Conservation (phyloP, 2,113 vertebrate species). For the Sander vitreus region DNA sequence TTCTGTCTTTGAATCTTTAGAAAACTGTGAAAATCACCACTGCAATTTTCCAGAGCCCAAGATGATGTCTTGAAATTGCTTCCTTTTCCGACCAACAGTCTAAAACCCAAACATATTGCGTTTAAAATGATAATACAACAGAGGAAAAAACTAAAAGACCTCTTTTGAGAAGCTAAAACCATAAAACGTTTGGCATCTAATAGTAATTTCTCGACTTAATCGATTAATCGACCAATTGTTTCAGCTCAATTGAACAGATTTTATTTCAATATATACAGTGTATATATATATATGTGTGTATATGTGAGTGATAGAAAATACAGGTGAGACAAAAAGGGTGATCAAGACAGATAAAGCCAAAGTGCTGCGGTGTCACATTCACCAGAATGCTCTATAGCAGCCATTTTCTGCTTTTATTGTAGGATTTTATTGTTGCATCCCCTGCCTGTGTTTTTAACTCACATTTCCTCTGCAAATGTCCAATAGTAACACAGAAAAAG, state of each 20-base stretch:
- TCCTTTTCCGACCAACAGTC: background rate
- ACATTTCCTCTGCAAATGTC: constrained; percentile 32
- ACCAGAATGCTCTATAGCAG: constrained; percentile 17
- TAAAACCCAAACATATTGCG: background rate
- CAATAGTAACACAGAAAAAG: constrained; percentile 1
- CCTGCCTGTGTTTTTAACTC: constrained; percentile 25
- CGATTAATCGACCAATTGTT: background rate
- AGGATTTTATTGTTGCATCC: constrained; percentile 25
- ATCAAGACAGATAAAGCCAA: background rate
- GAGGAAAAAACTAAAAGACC: background rate
- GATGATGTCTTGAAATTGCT: background rate
- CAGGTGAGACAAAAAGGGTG: background rate
- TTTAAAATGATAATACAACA: background rate
- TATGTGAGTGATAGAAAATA: background rate
- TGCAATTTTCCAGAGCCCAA: too few species aligned
- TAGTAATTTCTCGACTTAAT: background rate
- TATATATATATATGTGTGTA: background rate
- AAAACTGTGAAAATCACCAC: too few species aligned
- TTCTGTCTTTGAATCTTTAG: too few species aligned
- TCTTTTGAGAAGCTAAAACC: background rate
- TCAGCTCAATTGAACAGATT: background rate
- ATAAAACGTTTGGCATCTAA: background rate
- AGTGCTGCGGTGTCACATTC: constrained; percentile 3
- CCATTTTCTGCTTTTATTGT: constrained; percentile 63
- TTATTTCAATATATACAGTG: background rate